Evolutionary conservation across 2,888 invertebrate species (phyloP).

Genomic region (Chelonus formosanus): DNA sequence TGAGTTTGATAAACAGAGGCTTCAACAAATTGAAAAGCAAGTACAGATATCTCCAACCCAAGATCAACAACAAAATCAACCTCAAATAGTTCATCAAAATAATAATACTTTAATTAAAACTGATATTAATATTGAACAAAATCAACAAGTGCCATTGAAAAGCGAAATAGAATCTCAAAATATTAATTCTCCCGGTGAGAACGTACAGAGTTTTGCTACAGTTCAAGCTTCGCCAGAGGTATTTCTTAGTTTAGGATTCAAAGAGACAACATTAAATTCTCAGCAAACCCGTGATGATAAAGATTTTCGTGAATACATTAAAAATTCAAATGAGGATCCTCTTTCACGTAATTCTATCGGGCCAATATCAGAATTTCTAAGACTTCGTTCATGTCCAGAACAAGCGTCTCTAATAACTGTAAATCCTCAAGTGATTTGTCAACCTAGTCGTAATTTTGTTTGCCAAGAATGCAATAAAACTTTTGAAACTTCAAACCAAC

Average conservation of each 20-base stretch:
- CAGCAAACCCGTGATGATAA: slow-evolving; percentile 58
- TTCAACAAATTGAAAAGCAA: slow-evolving; percentile 57
- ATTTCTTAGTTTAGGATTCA: slow-evolving; percentile 59
- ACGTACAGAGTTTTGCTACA: slow-evolving; percentile 56
- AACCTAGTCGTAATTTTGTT: slow-evolving; percentile 46
- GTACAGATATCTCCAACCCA: slow-evolving; percentile 50
- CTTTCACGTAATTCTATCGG: slow-evolving; percentile 59
- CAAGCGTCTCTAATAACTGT: slow-evolving; percentile 56
- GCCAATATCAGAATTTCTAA: slow-evolving; percentile 61
- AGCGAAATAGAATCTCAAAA: slow-evolving; percentile 53
- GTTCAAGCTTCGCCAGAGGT: slow-evolving; percentile 59
- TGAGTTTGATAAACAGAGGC: slow-evolving; percentile 54
- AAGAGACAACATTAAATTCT: slow-evolving; percentile 45
- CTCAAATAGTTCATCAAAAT: slow-evolving; percentile 50
- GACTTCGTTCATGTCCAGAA: slow-evolving; percentile 58
- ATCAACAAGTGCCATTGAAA: slow-evolving; percentile 55
- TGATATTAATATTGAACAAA: slow-evolving; percentile 50
- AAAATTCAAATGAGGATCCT: slow-evolving; percentile 53
- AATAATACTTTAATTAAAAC: slow-evolving; percentile 56
- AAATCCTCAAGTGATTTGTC: slow-evolving; percentile 58
- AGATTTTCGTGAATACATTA: slow-evolving; percentile 56
- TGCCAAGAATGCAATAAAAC: slow-evolving; percentile 63
- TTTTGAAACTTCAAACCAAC: slow-evolving; percentile 53
- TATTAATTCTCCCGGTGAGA: slow-evolving; percentile 51
- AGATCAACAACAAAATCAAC: slow-evolving; percentile 46